A percentile compares a stretch with the other conserved stretches of the same genome.
Conservation (phyloP, 2,797 vertebrate species). For the Pantherophis vulpinus region DNA sequence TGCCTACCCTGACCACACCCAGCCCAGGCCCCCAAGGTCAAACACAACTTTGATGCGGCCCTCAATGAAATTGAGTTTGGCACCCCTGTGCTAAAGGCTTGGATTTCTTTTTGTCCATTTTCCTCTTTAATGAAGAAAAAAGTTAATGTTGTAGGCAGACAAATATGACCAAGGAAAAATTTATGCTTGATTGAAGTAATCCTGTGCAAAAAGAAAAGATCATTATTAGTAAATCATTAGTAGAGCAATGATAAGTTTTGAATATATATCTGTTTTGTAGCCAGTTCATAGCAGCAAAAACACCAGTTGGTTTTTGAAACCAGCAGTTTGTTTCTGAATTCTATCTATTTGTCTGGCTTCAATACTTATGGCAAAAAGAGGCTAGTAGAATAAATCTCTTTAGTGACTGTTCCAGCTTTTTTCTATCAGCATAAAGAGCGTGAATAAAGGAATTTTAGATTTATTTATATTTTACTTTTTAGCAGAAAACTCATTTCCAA, state of each 20-base stretch:
- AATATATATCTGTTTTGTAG: slow-evolving; percentile 38
- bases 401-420: neutral
- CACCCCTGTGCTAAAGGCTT: neutral
- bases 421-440: neutral
- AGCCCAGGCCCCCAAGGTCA: too few species aligned
- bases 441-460: slow-evolving; percentile 29
- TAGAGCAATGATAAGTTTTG: slow-evolving; percentile 45
- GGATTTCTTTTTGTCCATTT: neutral
- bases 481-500: neutral
- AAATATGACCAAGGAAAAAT: fast-evolving
- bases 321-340: slow-evolving; percentile 61
- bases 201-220: neutral
- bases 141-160: neutral
- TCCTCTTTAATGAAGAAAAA: neutral
- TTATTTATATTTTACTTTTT: neutral
- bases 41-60: too few species aligned
- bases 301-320: slow-evolving; percentile 44
- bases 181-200: fast-evolving
- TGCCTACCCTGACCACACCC: too few species aligned
- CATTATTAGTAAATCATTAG: neutral
- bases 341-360: slow-evolving; percentile 65
- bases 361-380: slow-evolving; percentile 64
- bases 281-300: slow-evolving; percentile 55
- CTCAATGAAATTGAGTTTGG: too few species aligned
- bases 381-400: slow-evolving; percentile 45